Evolutionary conservation across 2,888 invertebrate genomes (phyloP), one percentile per base, ranked within the genome.

Genomic region (Meiosimyza decipiens): DNA sequence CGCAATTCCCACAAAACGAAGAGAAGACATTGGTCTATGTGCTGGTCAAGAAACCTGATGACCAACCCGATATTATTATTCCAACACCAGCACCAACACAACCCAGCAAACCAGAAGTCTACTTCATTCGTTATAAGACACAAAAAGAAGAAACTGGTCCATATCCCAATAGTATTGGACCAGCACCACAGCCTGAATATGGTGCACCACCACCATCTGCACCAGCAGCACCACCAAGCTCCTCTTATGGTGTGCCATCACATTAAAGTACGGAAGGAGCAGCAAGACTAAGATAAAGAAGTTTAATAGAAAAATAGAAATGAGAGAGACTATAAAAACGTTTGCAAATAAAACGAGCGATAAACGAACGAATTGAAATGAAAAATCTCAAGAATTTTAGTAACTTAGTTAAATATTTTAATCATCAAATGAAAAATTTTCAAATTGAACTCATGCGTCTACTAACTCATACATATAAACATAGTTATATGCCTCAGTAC

Each of bases 11-110:
- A 50, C 92, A 91, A 81, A 92, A 92, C 81, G 92, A 93, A 85
- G 92, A 93, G 86, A 93, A 93, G 88, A 93, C 93, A 5, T 87
- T 93, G 79, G 92, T 93, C 77, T 93, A 93, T 86, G 93, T 93
- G 71, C 86, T 93, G 84, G 92, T 92, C 73, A 92, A 93, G 90
- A 92, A 92, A 83, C 92, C 92, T 7, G 92, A 92, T 80, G 92
- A 92, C 78, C 90, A 90, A 75, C 92, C 92, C 2, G 92, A 92
- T 78, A 89, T 92, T 77, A 85, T 89, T 63, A 90, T 92, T 18
- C 92, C 92, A 3, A 92, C 92, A 15, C 91, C 91, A 40, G 90
- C 91, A 40, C 92, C 92, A 33, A 92, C 92, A 67, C 92, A 92
- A 82, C 92, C 92, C 71, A 91, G 91, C 89, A 92, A 92, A 85